These are phyloP conservation scores for Drosophila ercepeae DNA, from an alignment of 1,140 invertebrate genomes.

Conservation along the genomic window DNA sequence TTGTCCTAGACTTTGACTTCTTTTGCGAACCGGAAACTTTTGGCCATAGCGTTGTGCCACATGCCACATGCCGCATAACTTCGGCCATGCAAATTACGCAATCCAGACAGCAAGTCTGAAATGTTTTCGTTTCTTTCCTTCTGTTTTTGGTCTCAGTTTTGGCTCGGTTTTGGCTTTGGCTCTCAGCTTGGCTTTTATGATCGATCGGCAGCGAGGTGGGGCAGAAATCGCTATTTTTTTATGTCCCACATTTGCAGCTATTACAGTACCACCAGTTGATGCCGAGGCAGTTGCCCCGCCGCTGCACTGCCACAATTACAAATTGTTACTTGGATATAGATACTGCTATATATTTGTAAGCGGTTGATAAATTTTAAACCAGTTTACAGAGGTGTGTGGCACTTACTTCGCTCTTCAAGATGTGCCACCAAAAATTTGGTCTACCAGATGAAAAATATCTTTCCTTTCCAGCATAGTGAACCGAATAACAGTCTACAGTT, in stretches of 20 bases:
- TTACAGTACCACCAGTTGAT: conserved; percentile 51
- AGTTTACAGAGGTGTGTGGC: conserved; percentile 56
- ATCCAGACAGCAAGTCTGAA: conserved; percentile 49
- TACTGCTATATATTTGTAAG: conserved; percentile 35
- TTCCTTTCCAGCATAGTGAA: no score
- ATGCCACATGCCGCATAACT: conserved; percentile 66
- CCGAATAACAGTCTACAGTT: no score
- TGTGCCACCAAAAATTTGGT: background rate
- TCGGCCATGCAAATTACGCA: conserved; percentile 75
- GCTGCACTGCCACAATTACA: conserved; percentile 68
- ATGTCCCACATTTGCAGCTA: conserved; percentile 76
- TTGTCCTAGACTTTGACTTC: conserved; percentile 80
- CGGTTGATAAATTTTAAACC: conserved; percentile 67
- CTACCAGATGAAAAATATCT: background rate
- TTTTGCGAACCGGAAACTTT: conserved; percentile 70
- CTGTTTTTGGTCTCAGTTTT: conserved; percentile 25
- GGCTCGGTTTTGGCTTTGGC: conserved; percentile 14
- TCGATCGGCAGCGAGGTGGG: conserved; percentile 71
- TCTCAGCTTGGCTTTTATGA: conserved; percentile 61
- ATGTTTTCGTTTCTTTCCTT: conserved; percentile 53
- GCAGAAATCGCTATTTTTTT: conserved; percentile 76
- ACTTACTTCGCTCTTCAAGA: background rate
- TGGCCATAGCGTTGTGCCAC: conserved; percentile 51
- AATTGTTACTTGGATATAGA: conserved; percentile 47
- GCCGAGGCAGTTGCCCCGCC: conserved; percentile 28